These are phyloP conservation scores for Agraylea sexmaculata DNA, from an alignment of 1,140 invertebrate genomes.

Conservation along the genomic window DNA sequence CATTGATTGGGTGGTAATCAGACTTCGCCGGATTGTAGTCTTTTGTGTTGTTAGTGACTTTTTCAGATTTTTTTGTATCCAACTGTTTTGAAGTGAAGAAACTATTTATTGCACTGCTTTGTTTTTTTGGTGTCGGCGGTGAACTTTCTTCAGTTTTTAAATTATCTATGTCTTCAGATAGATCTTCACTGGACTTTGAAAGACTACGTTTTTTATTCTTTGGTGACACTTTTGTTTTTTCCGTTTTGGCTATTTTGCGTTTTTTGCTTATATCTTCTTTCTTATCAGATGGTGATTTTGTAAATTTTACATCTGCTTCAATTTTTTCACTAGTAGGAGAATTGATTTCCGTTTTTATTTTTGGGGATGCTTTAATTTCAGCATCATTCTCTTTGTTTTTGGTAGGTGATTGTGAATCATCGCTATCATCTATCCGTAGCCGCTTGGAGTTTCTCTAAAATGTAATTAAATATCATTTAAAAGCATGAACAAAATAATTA, in stretches of 20 bases:
- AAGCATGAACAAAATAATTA: background rate
- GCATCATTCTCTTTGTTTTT: no score
- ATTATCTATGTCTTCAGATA: no score
- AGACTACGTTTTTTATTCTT: background rate
- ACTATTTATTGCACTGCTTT: no score
- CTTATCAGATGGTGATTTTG: background rate
- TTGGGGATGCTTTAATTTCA: no score
- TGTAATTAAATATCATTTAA: slow-evolving; percentile 3
- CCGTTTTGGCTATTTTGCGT: background rate
- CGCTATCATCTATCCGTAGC: slow-evolving; percentile 12
- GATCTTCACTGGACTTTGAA: background rate
- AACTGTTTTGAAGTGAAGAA: no score
- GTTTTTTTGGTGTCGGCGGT: no score
- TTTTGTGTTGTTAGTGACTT: background rate
- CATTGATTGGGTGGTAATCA: slow-evolving; percentile 81
- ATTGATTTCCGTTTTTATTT: slow-evolving; percentile 18
- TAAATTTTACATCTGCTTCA: slow-evolving; percentile 6
- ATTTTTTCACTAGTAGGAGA: slow-evolving; percentile 12
- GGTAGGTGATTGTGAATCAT: slow-evolving; percentile 17
- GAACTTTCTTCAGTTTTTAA: no score
- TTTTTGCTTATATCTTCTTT: slow-evolving; percentile 1
- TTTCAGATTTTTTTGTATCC: slow-evolving; percentile 3
- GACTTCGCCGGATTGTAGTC: slow-evolving; percentile 65
- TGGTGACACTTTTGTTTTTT: background rate
- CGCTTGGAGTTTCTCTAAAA: slow-evolving; percentile 18